A percentile compares a stretch with the other conserved stretches of the same genome.
phyloP scores from a whole-genome alignment of 2,113 vertebrate genomes.

The Leucopsar rothschildi region DNA sequence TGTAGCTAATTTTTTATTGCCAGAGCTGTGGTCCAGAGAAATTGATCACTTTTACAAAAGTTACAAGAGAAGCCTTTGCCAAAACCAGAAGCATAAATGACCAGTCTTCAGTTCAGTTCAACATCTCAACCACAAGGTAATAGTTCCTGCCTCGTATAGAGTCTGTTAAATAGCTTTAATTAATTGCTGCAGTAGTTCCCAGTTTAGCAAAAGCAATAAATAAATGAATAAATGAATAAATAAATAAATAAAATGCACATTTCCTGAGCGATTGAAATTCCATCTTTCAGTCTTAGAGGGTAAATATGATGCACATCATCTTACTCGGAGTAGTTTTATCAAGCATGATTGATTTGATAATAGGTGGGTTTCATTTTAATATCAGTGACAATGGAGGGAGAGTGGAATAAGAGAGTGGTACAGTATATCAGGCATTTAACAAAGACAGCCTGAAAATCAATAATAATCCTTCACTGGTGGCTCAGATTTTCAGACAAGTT shows the following conservation, averaged over 20 bases:
- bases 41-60: background rate
- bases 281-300: constrained; percentile 7
- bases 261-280: background rate
- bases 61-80: background rate
- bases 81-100: background rate
- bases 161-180: constrained; percentile 9
- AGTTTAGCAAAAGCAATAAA: constrained; percentile 30
- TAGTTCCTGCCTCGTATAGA: background rate
- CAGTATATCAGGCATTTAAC: constrained; percentile 73
- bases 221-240: background rate
- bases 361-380: constrained; percentile 72
- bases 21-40: background rate
- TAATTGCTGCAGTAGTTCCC: constrained; percentile 20
- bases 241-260: background rate
- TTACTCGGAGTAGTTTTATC: constrained; percentile 43
- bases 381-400: constrained; percentile 59
- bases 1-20: background rate
- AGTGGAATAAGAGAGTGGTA: constrained; percentile 52
- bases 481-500: constrained; percentile 71
- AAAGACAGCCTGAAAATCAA: constrained; percentile 74
- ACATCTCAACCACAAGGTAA: background rate
- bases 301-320: constrained; percentile 45
- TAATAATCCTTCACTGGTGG: constrained; percentile 69
- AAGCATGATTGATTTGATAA: constrained; percentile 69
- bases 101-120: background rate